Evolutionary conservation across 2,888 invertebrate species (phyloP), one percentile per base, ranked within the genome.

Genomic region (Heterodera filipjevi): DNA sequence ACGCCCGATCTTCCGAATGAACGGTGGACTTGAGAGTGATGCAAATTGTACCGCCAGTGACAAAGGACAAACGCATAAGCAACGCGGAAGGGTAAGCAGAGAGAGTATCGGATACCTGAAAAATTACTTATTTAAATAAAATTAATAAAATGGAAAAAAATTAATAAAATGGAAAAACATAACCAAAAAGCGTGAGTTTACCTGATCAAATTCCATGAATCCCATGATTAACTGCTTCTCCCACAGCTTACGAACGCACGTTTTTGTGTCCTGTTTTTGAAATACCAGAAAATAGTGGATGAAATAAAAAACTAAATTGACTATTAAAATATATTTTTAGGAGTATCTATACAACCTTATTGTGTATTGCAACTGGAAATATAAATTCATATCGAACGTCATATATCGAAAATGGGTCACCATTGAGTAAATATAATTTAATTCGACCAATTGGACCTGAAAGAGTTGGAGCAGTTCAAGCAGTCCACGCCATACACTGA

Each of bases 401-500:
- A n/a, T n/a, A n/a, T n/a, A n/a, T n/a, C n/a, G n/a, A n/a, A n/a
- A n/a, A n/a, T n/a, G n/a, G n/a, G n/a, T n/a, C n/a, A n/a, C n/a
- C n/a, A n/a, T n/a, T n/a, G n/a, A n/a, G n/a, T n/a, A n/a, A n/a
- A n/a, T n/a, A n/a, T n/a, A n/a, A n/a, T n/a, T n/a, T n/a, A n/a
- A n/a, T n/a, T n/a, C 19, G 30, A 32, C n/a, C 12, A 22, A 46
- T 44, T 39, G 39, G 8, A 71, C 81, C 66, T 82, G 82, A 76
- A 84, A 84, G 22, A 84, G 44, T 66, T 84, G 84, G 39, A 86
- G 46, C 27, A 84, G 75, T 68, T 84, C 84, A 16, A 84, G 80
- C 84, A 84, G 81, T 14, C 85, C 84, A 16, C 84, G 73, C 84
- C 84, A 84, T n/a, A 84, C 83, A 44, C 84, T 84, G 76, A 85